Evolutionary conservation across 2,888 invertebrate species (phyloP).

Genomic region (Drosophila neonasuta): DNA sequence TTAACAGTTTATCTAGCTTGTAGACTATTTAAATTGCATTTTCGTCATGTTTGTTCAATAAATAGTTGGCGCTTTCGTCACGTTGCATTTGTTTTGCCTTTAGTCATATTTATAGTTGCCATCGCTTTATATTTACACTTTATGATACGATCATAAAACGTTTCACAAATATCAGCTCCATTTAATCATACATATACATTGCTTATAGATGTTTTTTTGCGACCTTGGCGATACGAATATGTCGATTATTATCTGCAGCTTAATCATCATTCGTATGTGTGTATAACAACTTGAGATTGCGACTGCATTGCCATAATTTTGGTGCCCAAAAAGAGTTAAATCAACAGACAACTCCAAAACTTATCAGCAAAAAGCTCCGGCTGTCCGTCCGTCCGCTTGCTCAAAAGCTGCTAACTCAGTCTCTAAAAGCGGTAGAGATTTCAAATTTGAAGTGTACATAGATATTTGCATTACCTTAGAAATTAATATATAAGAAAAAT

Average conservation of each 20-base stretch:
- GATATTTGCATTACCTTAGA: neutral
- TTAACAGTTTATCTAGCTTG: neutral
- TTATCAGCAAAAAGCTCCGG: neutral
- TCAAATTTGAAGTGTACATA: neutral
- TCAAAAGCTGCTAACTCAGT: neutral
- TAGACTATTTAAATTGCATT: neutral
- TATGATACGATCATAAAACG: conserved; percentile 25
- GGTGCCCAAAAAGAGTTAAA: neutral
- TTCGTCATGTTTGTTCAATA: neutral
- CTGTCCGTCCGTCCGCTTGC: neutral
- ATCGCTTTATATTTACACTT: conserved; percentile 18
- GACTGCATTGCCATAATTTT: conserved; percentile 1
- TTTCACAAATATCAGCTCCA: conserved; percentile 20
- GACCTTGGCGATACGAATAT: conserved; percentile 13
- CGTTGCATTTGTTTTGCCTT: neutral
- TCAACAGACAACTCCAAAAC: neutral
- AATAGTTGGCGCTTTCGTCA: conserved; percentile 1
- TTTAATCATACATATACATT: conserved; percentile 7
- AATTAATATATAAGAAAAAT: too few species aligned
- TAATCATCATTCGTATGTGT: conserved; percentile 14
- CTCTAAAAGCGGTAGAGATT: neutral
- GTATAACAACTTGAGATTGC: conserved; percentile 4
- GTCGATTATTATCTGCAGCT: conserved; percentile 6
- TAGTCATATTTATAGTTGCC: neutral
- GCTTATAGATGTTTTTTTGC: neutral